Percentiles rank a stretch among this genome's conserved stretches.
Conservation (phyloP, 2,797 vertebrate species). For the Allobates femoralis region DNA sequence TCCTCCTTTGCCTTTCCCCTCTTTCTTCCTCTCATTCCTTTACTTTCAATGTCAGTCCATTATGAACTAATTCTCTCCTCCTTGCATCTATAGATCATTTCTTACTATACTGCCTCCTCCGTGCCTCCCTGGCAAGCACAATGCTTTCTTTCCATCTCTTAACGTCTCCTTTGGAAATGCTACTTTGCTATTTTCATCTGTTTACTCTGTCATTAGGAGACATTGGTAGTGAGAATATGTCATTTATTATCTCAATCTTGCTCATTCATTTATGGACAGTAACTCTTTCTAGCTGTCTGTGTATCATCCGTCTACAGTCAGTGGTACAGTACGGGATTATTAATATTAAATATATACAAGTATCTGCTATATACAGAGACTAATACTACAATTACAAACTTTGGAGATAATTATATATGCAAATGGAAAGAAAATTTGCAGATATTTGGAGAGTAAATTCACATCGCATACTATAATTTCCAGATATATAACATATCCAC, state of each 20-base stretch:
- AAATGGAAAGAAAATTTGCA: neutral
- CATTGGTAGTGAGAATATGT: neutral
- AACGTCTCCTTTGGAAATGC: neutral
- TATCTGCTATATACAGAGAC: neutral
- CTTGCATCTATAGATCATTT: constrained; percentile 19
- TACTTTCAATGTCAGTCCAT: neutral
- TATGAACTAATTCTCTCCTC: constrained; percentile 15
- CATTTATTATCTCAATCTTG: neutral
- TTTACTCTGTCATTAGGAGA: constrained; percentile 10
- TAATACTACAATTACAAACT: neutral
- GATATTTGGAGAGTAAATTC: neutral
- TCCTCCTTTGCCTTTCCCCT: neutral
- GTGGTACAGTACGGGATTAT: neutral
- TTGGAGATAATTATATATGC: neutral
- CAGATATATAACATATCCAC: neutral
- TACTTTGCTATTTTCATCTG: neutral
- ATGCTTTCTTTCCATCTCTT: constrained; percentile 14
- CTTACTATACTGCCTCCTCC: neutral
- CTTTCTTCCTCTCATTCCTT: constrained; percentile 5
- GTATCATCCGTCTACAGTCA: neutral
- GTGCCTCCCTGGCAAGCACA: neutral
- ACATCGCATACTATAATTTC: neutral
- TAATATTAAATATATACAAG: neutral
- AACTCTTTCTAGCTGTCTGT: neutral
- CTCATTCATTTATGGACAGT: neutral